These are phyloP conservation scores for Oxycera nigricornis DNA, from an alignment of 2,888 invertebrate genomes.

Conservation along the genomic window DNA sequence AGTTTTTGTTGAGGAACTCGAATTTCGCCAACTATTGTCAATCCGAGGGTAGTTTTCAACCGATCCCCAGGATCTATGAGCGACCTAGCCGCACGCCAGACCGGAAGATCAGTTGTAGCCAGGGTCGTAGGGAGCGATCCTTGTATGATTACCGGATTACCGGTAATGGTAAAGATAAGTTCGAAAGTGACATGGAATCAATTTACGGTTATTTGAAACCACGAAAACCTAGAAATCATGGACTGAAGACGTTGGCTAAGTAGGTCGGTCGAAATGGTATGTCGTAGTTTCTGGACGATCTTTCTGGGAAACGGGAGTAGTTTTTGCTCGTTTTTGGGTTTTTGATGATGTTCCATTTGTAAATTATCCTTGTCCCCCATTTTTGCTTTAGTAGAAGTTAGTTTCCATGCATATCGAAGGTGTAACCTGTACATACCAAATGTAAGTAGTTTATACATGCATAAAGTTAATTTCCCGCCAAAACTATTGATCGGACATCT, in stretches of 20 bases:
- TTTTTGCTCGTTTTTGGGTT: neutral
- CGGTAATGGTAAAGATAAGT: slow-evolving; percentile 49
- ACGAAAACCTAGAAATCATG: slow-evolving; percentile 60
- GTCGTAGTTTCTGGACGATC: neutral
- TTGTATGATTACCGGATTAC: slow-evolving; percentile 35
- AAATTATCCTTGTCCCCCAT: too few relatives aligned
- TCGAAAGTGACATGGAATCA: slow-evolving; percentile 61
- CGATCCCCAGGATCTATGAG: slow-evolving; percentile 3
- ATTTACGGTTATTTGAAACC: slow-evolving; percentile 62
- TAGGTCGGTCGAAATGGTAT: neutral
- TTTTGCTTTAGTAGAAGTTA: too few relatives aligned
- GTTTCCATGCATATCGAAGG: too few relatives aligned
- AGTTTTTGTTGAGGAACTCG: neutral
- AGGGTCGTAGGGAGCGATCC: slow-evolving; percentile 23
- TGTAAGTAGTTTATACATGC: too few relatives aligned
- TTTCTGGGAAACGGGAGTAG: neutral
- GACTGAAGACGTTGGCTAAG: slow-evolving; percentile 57
- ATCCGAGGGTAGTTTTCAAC: neutral
- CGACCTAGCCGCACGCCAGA: slow-evolving; percentile 31
- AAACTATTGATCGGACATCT: too few relatives aligned
- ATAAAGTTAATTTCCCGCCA: too few relatives aligned
- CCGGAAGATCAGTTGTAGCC: slow-evolving; percentile 26
- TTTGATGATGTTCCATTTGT: too few relatives aligned
- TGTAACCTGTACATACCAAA: too few relatives aligned
- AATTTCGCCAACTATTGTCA: slow-evolving; percentile 13